Base-by-base conservation (phyloP, 2,797 vertebrate genomes). In the Parauchenoglanis punctatus region DNA sequence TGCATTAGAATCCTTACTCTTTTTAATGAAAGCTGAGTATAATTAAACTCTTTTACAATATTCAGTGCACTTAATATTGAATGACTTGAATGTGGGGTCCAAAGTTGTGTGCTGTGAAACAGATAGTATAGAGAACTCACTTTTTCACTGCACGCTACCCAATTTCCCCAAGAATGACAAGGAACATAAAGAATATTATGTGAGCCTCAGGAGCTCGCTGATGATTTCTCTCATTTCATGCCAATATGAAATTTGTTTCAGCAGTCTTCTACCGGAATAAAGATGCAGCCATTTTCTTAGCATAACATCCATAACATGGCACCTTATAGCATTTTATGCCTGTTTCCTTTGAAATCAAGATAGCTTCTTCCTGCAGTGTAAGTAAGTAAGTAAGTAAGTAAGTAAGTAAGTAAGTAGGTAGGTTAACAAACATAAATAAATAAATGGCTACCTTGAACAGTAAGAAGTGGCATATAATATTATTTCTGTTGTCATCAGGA, bases 121-220 rank as follows among this genome's bases (percentile, higher is more conserved):
- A 49, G 58, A 44, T 18, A 17, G 15, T 63, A 85, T 23, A 46
- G 46, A 77, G n/a, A 52, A 67, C 28, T n/a, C 28, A 46, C 44
- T 65, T 80, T 25, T 63, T 54, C 59, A 49, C 11, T 59, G 67
- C 67, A 61, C 54, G 56, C 54, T 58, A 72, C 31, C 65, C 52
- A 72, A 49, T 82, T 86, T 86, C 40, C 35, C 6, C 18, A 86
- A 67, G 40, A 59, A 61, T 82, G 54, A 81, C 78, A 82, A 82
- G 67, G 40, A 58, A 61, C 78, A 82, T 82, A 82, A 61, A 82
- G 78, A 73, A 81, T 61, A 49, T 73, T 81, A 83, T 75, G 44
- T 54, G 44, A 52, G 81, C 49, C 61, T 46, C 15, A 68, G 40
- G 46, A 77, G 40, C 52, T 44, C 18, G 4, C 61, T 25, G 49